Percentiles rank a stretch among this genome's conserved stretches.
phyloP scores from a whole-genome alignment of 2,888 invertebrate species.

The Patella caerulea region DNA sequence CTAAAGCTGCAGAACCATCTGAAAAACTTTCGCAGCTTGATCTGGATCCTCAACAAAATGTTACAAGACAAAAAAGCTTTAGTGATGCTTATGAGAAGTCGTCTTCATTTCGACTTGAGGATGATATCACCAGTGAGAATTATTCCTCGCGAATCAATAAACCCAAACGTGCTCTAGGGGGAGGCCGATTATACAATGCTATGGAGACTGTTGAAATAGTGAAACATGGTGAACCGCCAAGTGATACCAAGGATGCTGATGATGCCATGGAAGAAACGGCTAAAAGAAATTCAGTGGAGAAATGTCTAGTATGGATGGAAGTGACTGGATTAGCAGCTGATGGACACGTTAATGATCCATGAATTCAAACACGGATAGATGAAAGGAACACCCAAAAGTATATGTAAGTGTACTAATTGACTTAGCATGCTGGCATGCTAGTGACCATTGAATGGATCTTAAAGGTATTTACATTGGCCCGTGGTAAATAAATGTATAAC shows the following conservation, averaged over 20 bases:
- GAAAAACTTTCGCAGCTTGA: background rate
- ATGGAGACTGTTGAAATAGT: slow-evolving; percentile 45
- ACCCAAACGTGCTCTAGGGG: slow-evolving; percentile 35
- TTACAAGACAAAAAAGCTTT: slow-evolving; percentile 32
- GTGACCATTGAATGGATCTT: too few relatives aligned
- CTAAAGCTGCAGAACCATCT: background rate
- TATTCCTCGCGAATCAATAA: slow-evolving; percentile 17
- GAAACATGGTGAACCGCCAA: slow-evolving; percentile 27
- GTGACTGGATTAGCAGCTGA: slow-evolving; percentile 25
- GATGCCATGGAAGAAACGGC: slow-evolving; percentile 41
- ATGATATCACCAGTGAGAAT: slow-evolving; percentile 42
- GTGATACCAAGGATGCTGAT: slow-evolving; percentile 31
- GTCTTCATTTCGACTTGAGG: slow-evolving; percentile 30
- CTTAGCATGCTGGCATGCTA: too few relatives aligned
- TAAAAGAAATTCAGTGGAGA: slow-evolving; percentile 47
- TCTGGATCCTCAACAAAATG: background rate
- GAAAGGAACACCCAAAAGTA: too few relatives aligned
- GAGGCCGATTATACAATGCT: slow-evolving; percentile 38
- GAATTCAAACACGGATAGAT: too few relatives aligned
- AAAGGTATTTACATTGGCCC: too few relatives aligned
- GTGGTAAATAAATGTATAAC: too few relatives aligned
- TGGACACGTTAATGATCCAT: too few relatives aligned
- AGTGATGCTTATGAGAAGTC: slow-evolving; percentile 35
- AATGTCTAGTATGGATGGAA: slow-evolving; percentile 56
- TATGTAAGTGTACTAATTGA: too few relatives aligned